Conservation (phyloP, 2,113 vertebrate genomes). For the Tylochromis polylepis region DNA sequence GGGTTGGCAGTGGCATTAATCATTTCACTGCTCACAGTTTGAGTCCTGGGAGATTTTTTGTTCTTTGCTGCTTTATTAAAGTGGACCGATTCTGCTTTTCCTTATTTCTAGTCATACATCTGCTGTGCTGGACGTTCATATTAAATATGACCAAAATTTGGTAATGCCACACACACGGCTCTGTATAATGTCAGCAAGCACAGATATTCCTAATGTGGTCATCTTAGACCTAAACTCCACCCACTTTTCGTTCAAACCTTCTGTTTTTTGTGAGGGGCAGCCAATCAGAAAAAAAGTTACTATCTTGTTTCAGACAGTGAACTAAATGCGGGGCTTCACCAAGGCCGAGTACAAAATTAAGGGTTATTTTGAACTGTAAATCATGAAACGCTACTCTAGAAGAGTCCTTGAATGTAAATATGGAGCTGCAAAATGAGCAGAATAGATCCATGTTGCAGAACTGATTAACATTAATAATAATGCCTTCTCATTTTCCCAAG, state of each 20-base stretch:
- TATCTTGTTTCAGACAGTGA: not conserved
- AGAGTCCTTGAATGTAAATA: not conserved
- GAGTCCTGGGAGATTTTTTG: not conserved
- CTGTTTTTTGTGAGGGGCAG: not conserved
- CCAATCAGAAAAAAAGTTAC: not conserved
- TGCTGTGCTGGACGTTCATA: not conserved
- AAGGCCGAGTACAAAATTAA: not conserved
- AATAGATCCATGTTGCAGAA: too few species aligned
- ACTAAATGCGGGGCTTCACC: rapidly evolving
- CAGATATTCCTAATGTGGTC: not conserved
- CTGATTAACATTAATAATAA: not conserved
- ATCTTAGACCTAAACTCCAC: not conserved
- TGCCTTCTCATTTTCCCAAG: not conserved
- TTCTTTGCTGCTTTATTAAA: not conserved
- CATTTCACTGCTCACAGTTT: rapidly evolving
- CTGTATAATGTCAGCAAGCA: not conserved
- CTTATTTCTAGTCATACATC: not conserved
- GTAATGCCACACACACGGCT: not conserved
- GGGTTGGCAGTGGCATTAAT: not conserved
- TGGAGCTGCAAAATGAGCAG: not conserved
- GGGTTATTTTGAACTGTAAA: not conserved
- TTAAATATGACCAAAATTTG: not conserved
- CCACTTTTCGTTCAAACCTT: not conserved
- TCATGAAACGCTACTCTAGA: not conserved
- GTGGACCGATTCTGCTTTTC: not conserved